Evolutionary conservation across 2,888 invertebrate species (phyloP).

Genomic region (Lamproptera curius): DNA sequence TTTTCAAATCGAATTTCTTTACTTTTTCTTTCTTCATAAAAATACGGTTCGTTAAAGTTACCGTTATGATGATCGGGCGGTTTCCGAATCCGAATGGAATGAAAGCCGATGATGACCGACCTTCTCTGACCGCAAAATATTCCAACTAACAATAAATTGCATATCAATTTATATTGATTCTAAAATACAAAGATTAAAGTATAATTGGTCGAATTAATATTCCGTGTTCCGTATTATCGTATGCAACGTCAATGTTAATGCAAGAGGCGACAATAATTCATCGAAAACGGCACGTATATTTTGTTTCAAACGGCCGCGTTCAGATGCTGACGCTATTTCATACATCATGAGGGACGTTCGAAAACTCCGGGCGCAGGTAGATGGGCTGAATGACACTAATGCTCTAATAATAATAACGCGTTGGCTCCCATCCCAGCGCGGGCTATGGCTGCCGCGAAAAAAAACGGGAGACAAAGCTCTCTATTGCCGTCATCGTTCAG

Average conservation of each 20-base stretch:
- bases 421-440: conserved; percentile 57
- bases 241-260: neutral
- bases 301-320: neutral
- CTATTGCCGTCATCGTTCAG: conserved; percentile 14
- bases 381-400: conserved; percentile 50
- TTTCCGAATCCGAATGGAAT: too few species aligned
- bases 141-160: neutral
- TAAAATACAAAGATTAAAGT: neutral
- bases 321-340: neutral
- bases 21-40: too few species aligned
- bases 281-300: neutral
- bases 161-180: neutral
- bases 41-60: too few species aligned
- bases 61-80: too few species aligned
- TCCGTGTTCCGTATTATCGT: neutral
- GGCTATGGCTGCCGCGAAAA: conserved; percentile 46
- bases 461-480: conserved; percentile 26
- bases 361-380: conserved; percentile 55
- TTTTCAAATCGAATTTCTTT: too few species aligned
- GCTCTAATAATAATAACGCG: conserved; percentile 67
- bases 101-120: too few species aligned
- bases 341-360: conserved; percentile 15
- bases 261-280: neutral
- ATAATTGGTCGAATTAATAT: neutral
- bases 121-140: too few species aligned